phyloP scores from a whole-genome alignment of 2,113 vertebrate species.

The Dasyornis broadbenti region DNA sequence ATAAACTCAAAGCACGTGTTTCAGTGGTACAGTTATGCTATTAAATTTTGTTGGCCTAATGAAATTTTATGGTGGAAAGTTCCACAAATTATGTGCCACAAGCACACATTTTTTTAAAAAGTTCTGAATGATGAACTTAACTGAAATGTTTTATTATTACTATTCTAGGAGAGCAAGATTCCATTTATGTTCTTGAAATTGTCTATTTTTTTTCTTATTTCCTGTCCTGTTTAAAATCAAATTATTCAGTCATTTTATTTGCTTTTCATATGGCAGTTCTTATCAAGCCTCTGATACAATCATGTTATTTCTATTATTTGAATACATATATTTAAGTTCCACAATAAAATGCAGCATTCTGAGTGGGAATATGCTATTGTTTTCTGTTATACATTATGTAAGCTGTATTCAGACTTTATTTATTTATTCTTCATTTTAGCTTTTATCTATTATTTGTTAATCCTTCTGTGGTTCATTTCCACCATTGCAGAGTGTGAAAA shows the following conservation, averaged over 20 bases:
- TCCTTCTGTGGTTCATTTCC: background rate
- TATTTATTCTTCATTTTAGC: background rate
- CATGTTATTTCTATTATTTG: background rate
- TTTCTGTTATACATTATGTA: background rate
- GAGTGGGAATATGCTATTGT: background rate
- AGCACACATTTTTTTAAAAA: background rate
- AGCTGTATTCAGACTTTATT: background rate
- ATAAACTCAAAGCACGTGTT: accelerated
- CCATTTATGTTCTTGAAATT: background rate
- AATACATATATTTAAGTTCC: background rate
- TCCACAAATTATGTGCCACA: background rate
- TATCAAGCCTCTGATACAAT: background rate
- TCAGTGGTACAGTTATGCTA: background rate
- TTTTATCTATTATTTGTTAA: background rate
- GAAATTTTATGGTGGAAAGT: background rate
- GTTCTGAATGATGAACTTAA: background rate
- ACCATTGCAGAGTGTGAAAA: background rate
- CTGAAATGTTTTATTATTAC: background rate
- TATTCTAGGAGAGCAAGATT: background rate
- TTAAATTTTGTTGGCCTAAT: background rate
- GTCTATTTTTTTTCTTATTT: background rate
- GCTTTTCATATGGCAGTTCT: background rate
- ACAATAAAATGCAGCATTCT: background rate
- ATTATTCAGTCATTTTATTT: background rate
- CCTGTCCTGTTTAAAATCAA: background rate